These are phyloP conservation scores for Vanessa tameamea DNA, from an alignment of 1,140 invertebrate genomes.

Conservation along the genomic window DNA sequence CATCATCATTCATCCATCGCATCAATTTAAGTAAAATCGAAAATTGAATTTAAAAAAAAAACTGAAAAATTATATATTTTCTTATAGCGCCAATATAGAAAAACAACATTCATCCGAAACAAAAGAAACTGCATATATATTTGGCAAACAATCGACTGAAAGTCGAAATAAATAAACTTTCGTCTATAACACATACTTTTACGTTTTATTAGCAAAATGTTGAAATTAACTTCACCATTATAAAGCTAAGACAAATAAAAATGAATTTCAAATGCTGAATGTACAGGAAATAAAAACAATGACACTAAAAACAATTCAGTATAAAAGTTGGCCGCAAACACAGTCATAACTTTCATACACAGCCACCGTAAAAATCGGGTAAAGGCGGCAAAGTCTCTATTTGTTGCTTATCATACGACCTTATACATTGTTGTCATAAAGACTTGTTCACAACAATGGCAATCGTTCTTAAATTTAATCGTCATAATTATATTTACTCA, in stretches of 20 bases:
- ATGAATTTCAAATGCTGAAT: slow-evolving; percentile 14
- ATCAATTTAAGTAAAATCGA: too few species aligned
- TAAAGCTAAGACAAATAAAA: slow-evolving; percentile 18
- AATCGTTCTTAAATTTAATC: neutral
- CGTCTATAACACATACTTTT: neutral
- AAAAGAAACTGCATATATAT: neutral
- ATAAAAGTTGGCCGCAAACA: slow-evolving; percentile 52
- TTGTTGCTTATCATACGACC: slow-evolving; percentile 33
- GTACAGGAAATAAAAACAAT: slow-evolving; percentile 43
- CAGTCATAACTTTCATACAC: slow-evolving; percentile 57
- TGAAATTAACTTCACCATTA: slow-evolving; percentile 13
- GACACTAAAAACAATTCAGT: slow-evolving; percentile 51
- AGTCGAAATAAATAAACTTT: neutral
- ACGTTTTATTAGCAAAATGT: neutral
- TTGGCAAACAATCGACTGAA: neutral
- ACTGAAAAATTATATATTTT: neutral
- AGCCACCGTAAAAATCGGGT: slow-evolving; percentile 54
- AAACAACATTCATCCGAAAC: neutral
- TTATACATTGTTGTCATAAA: slow-evolving; percentile 9
- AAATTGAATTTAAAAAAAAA: neutral
- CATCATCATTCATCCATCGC: too few species aligned
- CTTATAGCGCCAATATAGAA: neutral
- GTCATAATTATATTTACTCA: too few species aligned
- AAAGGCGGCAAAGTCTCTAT: slow-evolving; percentile 52
- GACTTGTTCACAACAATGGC: neutral